Base-by-base conservation (phyloP, 2,797 vertebrate species). In the Phoeniculus purpureus region DNA sequence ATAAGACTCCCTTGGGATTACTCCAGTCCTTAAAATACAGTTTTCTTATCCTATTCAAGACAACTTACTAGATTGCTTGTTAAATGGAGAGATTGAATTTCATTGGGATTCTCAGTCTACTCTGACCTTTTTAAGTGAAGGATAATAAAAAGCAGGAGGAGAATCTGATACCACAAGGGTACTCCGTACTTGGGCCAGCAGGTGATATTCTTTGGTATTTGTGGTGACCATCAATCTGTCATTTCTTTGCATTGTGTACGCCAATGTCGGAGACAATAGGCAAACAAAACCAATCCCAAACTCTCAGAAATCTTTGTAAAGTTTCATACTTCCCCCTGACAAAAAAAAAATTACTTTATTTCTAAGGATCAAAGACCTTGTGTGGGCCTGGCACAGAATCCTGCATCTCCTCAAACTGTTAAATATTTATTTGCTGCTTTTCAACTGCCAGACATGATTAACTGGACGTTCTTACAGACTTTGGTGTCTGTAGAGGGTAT, bases 11-110 rank as follows among this genome's bases (percentile, higher is more conserved):
- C 56, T 58, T 61, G 82, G 20, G 87, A 80, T 78, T 82, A 82
- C 31, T 67, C 4, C n/a, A 71, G 68, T 76, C 89, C 45, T 94
- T 70, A 85, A 94, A 87, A 91, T 85, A 83, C 74, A 91, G 71
- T 81, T 88, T 94, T 72, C 71, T 66, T 90, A 80, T 68, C 75
- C 85, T 79, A 82, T 92, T 91, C 61, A 83, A 84, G 81, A 86
- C 91, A 92, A 92, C 94, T 93, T 93, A 90, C 81, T 89, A 94
- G 92, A 85, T 92, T 94, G 62, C 86, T 96, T 96, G 95, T 96
- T 96, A 97, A 96, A 96, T 86, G 83, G 85, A 66, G 52, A 92
- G 95, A 95, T 96, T 92, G 84, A 95, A 95, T 97, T 97, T 97
- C 96, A 97, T 76, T 94, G 65, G 85, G 92, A 96, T 96, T 95